Percentiles rank a stretch among this genome's conserved stretches.
These are phyloP conservation scores for Standfussiana lucernea DNA, from an alignment of 2,888 invertebrate species.

Conservation along the genomic window DNA sequence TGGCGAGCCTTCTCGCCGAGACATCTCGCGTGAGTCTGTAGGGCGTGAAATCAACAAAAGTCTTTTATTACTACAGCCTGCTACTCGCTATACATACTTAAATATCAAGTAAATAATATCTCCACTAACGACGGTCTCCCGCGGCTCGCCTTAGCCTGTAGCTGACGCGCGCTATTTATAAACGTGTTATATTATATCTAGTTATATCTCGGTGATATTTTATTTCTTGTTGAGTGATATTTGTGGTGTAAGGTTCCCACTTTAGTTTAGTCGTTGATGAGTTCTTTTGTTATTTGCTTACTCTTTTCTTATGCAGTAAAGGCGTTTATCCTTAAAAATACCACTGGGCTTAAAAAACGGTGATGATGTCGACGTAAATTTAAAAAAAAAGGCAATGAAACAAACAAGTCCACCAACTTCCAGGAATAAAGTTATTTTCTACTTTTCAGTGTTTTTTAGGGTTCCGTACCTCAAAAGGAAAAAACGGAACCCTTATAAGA, in stretches of 20 bases:
- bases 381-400: too few species aligned
- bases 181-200: neutral
- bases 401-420: too few species aligned
- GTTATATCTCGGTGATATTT: slow-evolving; percentile 10
- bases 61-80: neutral
- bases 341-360: neutral
- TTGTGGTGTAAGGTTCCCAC: slow-evolving; percentile 3
- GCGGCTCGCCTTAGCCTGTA: slow-evolving; percentile 12
- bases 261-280: neutral
- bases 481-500: too few species aligned
- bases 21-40: too few species aligned
- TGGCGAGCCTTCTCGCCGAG: too few species aligned
- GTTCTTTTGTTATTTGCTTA: neutral
- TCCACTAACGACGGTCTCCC: slow-evolving; percentile 14
- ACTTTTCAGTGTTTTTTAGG: too few species aligned
- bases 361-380: neutral
- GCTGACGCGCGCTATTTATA: slow-evolving; percentile 40
- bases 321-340: neutral
- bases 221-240: slow-evolving; percentile 17
- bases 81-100: neutral
- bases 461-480: too few species aligned
- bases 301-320: neutral
- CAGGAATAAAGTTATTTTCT: too few species aligned
- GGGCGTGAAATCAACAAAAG: neutral
- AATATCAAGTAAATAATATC: neutral